These are phyloP conservation scores for Brotula barbata DNA, from an alignment of 2,797 vertebrate genomes.

Conservation along the genomic window DNA sequence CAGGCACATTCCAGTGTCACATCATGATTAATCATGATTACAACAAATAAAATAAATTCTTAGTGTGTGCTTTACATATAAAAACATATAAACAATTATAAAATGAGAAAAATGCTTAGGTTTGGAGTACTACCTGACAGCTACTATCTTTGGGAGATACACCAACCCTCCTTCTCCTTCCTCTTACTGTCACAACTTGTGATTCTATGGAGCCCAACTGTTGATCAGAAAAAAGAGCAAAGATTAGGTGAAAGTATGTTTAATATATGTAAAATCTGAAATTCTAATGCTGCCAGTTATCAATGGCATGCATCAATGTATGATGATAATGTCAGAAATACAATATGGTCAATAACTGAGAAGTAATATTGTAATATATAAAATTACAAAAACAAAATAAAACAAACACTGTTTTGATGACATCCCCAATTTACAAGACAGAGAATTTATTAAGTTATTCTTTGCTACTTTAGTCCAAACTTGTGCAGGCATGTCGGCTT, in stretches of 20 bases:
- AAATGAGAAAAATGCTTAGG: background rate
- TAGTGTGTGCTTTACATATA: background rate
- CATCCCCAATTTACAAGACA: background rate
- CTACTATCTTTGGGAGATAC: constrained; percentile 42
- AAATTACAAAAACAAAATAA: too few species aligned
- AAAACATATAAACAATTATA: background rate
- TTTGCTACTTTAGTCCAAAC: background rate
- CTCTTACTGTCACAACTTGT: constrained; percentile 50
- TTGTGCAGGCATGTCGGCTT: background rate
- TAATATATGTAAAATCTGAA: too few species aligned
- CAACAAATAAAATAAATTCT: background rate
- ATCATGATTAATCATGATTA: background rate
- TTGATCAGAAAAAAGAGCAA: constrained; percentile 19
- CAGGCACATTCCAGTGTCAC: background rate
- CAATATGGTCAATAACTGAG: too few species aligned
- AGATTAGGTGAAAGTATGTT: background rate
- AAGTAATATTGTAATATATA: too few species aligned
- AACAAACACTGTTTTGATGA: too few species aligned
- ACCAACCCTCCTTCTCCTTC: constrained; percentile 56
- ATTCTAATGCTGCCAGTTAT: too few species aligned
- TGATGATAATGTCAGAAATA: too few species aligned
- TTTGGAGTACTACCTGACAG: constrained; percentile 66
- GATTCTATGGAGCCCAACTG: constrained; percentile 63
- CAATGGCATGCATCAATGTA: too few species aligned
- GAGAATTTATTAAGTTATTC: background rate